Percentiles rank a stretch among this genome's conserved stretches.
Evolutionary conservation across 2,888 invertebrate genomes (phyloP).

Genomic region (Unio pictorum): DNA sequence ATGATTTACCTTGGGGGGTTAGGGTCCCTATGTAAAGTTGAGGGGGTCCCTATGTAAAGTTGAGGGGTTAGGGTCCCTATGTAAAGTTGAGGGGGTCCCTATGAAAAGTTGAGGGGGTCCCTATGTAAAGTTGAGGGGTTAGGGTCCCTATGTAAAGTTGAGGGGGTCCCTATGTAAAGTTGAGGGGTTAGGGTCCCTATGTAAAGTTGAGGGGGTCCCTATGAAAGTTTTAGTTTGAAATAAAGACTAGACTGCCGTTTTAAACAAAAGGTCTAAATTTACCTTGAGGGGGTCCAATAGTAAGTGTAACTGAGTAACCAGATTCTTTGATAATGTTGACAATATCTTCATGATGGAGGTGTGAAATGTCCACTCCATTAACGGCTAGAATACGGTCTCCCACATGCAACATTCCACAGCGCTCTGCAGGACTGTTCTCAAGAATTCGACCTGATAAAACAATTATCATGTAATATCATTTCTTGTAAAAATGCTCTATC

Average conservation of each 20-base stretch:
- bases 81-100: no score
- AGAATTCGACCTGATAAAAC: constrained; percentile 86
- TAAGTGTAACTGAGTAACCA: constrained; percentile 86
- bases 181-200: no score
- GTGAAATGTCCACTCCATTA: constrained; percentile 91
- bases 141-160: no score
- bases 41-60: no score
- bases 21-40: no score
- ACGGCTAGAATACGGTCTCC: constrained; percentile 97
- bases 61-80: no score
- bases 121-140: no score
- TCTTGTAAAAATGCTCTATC: not conserved
- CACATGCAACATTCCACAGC: constrained; percentile 90
- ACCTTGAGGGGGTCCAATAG: constrained; percentile 70
- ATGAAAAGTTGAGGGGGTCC: no score
- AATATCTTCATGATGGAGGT: constrained; percentile 95
- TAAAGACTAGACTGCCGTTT: not conserved
- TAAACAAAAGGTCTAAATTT: constrained; percentile 3
- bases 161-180: no score
- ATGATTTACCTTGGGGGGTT: no score
- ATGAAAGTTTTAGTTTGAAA: no score
- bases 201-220: no score
- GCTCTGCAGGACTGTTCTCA: constrained; percentile 94
- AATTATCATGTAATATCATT: not conserved
- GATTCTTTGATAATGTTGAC: constrained; percentile 98